Evolutionary conservation across 1,140 invertebrate species (phyloP).

Genomic region (Dendrolimus kikuchii): DNA sequence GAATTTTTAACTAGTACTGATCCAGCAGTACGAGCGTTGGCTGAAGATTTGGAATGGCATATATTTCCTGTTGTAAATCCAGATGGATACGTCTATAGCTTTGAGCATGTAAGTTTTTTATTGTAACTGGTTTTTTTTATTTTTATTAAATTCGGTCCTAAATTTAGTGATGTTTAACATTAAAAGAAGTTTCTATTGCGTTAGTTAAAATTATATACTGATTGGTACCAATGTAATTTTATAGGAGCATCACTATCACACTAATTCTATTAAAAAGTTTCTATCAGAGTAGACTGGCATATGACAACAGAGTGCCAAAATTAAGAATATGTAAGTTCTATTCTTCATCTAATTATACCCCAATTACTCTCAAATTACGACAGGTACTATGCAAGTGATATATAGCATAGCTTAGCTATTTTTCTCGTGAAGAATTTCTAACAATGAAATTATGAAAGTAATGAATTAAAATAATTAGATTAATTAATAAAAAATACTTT

Average conservation of each 20-base stretch:
- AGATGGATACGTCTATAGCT: conserved; percentile 81
- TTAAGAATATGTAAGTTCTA: no score
- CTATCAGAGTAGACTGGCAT: no score
- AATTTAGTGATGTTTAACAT: no score
- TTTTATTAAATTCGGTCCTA: no score
- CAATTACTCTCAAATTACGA: no score
- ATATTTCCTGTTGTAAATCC: conserved; percentile 78
- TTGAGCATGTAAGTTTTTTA: conserved; percentile 65
- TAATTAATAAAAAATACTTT: background rate
- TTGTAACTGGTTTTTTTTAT: background rate
- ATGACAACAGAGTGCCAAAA: no score
- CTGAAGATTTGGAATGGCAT: conserved; percentile 76
- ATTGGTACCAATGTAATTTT: background rate
- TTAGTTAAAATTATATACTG: background rate
- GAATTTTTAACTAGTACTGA: conserved; percentile 75
- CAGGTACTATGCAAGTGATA: no score
- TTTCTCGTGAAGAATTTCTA: background rate
- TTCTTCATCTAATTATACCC: no score
- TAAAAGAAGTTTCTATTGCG: no score
- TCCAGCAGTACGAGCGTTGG: conserved; percentile 61
- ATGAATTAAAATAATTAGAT: conserved; percentile 1
- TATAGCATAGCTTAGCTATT: no score
- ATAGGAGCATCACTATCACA: no score
- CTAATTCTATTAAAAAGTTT: no score
- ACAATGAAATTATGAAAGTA: background rate